Evolutionary conservation across 2,797 vertebrate genomes (phyloP).

Genomic region (Acanthurus lineatus): DNA sequence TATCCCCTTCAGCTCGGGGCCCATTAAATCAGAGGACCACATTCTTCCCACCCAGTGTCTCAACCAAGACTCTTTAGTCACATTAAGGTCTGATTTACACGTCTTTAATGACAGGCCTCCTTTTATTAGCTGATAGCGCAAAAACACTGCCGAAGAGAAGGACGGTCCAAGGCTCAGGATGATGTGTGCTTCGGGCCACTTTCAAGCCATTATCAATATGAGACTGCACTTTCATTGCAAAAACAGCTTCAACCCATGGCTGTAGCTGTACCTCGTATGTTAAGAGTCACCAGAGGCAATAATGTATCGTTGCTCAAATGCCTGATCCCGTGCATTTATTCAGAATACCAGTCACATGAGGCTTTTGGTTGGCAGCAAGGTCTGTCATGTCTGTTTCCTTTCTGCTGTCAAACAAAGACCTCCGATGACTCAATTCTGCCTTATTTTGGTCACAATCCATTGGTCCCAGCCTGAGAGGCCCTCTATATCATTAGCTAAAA

Average conservation of each 20-base stretch:
- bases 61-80: constrained; percentile 73
- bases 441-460: constrained; percentile 74
- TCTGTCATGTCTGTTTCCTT: constrained; percentile 25
- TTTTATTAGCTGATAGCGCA: constrained; percentile 82
- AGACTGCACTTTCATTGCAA: constrained; percentile 61
- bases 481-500: constrained; percentile 76
- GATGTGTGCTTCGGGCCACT: constrained; percentile 65
- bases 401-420: constrained; percentile 50
- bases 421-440: constrained; percentile 47
- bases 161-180: constrained; percentile 55
- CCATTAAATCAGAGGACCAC: constrained; percentile 82
- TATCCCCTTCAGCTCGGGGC: constrained; percentile 76
- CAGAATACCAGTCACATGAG: constrained; percentile 28
- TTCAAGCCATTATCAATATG: constrained; percentile 73
- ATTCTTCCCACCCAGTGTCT: constrained; percentile 74
- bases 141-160: constrained; percentile 63
- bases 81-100: constrained; percentile 82
- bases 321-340: constrained; percentile 53
- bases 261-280: constrained; percentile 64
- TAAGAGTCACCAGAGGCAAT: constrained; percentile 69
- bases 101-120: constrained; percentile 79
- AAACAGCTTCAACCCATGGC: constrained; percentile 61
- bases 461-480: constrained; percentile 71
- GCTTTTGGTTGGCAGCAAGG: constrained; percentile 32
- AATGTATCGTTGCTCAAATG: constrained; percentile 62